phyloP scores from a whole-genome alignment of 2,113 vertebrate genomes.

The Aplodontia rufa region DNA sequence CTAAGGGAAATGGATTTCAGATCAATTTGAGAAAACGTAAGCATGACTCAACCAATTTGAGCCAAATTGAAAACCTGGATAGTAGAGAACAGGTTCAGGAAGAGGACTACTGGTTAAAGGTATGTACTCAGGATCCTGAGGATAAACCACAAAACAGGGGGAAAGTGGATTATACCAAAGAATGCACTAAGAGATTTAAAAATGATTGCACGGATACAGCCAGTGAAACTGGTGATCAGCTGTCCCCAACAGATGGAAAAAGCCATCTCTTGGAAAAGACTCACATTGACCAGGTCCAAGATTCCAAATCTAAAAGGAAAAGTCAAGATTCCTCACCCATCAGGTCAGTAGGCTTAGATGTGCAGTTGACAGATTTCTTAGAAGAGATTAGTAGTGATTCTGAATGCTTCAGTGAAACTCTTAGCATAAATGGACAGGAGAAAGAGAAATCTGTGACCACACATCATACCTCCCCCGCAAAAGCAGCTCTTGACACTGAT shows the following conservation, averaged over 20 bases:
- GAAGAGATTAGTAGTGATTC: slow-evolving; percentile 85
- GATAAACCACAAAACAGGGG: slow-evolving; percentile 30
- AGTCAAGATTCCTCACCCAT: slow-evolving; percentile 39
- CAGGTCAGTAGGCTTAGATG: slow-evolving; percentile 30
- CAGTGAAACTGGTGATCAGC: neutral
- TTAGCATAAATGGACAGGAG: slow-evolving; percentile 43
- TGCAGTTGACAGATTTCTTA: slow-evolving; percentile 80
- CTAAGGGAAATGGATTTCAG: slow-evolving; percentile 76
- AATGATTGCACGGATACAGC: slow-evolving; percentile 57
- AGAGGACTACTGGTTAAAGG: slow-evolving; percentile 54
- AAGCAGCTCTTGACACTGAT: slow-evolving; percentile 65
- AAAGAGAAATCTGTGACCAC: slow-evolving; percentile 15
- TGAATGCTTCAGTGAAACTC: slow-evolving; percentile 79
- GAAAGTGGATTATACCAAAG: slow-evolving; percentile 24
- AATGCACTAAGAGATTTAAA: slow-evolving; percentile 57
- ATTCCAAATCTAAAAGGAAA: slow-evolving; percentile 29
- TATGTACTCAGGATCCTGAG: slow-evolving; percentile 50
- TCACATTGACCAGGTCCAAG: slow-evolving; percentile 28
- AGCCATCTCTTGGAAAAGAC: slow-evolving; percentile 52
- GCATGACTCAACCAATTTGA: slow-evolving; percentile 64
- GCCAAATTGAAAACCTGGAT: slow-evolving; percentile 56
- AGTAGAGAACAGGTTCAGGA: slow-evolving; percentile 40
- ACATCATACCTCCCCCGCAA: neutral
- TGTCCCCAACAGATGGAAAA: slow-evolving; percentile 36
- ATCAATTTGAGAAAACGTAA: slow-evolving; percentile 71